Percentiles rank a stretch among this genome's conserved stretches.
phyloP scores from a whole-genome alignment of 2,113 vertebrate species.

The Scytalopus superciliaris region DNA sequence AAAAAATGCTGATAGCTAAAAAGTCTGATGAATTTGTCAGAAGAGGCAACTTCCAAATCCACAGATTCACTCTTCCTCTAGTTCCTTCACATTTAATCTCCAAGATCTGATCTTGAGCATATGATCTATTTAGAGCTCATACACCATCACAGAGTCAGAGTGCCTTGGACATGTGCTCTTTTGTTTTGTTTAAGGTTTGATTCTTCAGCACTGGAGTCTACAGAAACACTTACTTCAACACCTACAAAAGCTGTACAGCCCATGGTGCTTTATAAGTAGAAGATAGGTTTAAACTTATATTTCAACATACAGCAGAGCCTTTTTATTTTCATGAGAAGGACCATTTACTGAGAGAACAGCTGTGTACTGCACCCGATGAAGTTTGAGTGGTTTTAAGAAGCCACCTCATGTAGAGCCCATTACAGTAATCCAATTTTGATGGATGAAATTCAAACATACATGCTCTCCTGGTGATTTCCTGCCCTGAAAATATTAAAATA shows the following conservation, averaged over 20 bases:
- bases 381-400: slow-evolving; percentile 38
- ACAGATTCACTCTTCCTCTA: not conserved
- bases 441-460: slow-evolving; percentile 31
- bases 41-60: not conserved
- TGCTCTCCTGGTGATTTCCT: slow-evolving; percentile 31
- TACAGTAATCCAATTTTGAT: slow-evolving; percentile 53
- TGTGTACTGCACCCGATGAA: not conserved
- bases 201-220: not conserved
- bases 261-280: not conserved
- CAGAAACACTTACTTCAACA: not conserved
- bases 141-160: not conserved
- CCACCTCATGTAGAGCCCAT: slow-evolving; percentile 22
- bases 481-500: slow-evolving; percentile 41
- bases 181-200: not conserved
- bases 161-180: not conserved
- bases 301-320: not conserved
- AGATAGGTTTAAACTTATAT: not conserved
- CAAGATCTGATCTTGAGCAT: not conserved
- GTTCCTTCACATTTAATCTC: not conserved
- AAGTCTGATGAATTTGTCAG: not conserved
- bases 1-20: not conserved
- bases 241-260: not conserved
- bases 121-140: not conserved
- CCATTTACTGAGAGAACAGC: not conserved
- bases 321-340: not conserved